Conservation (phyloP, 2,797 vertebrate species). For the Phaenicophaeus curvirostris region DNA sequence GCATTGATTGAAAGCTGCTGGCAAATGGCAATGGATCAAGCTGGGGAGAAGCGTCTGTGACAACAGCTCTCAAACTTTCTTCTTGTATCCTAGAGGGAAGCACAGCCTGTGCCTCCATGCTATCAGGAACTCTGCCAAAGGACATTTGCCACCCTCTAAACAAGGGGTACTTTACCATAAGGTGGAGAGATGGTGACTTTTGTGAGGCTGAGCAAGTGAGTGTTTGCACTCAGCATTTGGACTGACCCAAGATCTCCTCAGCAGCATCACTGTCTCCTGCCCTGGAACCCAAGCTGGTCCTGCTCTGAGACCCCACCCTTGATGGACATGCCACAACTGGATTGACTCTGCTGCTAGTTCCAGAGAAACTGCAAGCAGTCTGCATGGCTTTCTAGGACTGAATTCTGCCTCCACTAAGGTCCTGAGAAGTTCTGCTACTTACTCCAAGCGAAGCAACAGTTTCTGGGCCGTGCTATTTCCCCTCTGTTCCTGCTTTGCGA, state of each 20-base stretch:
- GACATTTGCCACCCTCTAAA: conserved; percentile 7
- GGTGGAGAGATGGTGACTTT: background rate
- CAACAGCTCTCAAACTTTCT: conserved; percentile 64
- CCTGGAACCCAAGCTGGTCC: background rate
- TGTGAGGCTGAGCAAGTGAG: background rate
- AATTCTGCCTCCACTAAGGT: background rate
- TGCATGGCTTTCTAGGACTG: background rate
- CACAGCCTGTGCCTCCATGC: conserved; percentile 51
- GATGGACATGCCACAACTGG: fast-evolving
- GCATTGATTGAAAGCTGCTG: conserved; percentile 68
- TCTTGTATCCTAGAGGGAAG: conserved; percentile 33
- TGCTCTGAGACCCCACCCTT: background rate
- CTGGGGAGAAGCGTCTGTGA: conserved; percentile 49
- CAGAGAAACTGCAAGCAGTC: background rate
- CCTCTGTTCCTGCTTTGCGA: background rate
- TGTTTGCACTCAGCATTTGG: background rate
- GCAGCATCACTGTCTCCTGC: background rate
- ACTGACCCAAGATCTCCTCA: background rate
- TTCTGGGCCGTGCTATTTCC: background rate
- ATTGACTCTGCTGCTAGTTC: background rate
- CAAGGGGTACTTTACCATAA: background rate
- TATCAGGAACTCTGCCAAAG: conserved; percentile 41
- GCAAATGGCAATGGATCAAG: conserved; percentile 67
- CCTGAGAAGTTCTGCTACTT: background rate
- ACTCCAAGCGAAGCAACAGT: background rate